Base-by-base conservation (phyloP, 2,113 vertebrate species). In the Theristicus caerulescens region DNA sequence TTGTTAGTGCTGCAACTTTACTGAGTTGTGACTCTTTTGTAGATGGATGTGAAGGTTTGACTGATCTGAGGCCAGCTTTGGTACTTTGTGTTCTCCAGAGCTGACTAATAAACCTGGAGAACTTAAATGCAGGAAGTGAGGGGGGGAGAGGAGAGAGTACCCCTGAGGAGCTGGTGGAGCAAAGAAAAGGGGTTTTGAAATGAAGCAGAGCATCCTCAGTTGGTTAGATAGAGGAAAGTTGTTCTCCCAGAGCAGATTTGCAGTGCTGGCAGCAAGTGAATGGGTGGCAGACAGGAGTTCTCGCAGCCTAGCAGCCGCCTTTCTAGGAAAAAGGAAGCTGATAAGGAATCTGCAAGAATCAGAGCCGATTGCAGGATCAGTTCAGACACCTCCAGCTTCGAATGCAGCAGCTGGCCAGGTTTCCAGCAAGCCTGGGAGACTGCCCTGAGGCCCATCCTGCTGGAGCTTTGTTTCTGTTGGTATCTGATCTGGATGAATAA, bases 41-140 rank as follows among this genome's bases (percentile, higher is more conserved):
- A 66, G 58, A 22, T 93, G 57, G 44, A 52, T 87, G 49, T 72
- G 70, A 86, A 80, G 36, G 61, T 91, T 82, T 95, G 74, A 72
- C 70, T 94, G 92, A 90, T 94, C 84, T 80, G 51, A 31, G 67
- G 65, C 81, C 91, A 93, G 61, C 32, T 94, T 91, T 89, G 69
- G 82, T 90, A 65, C 62, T 90, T 84, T 13, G 27, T 93, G 71
- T 94, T 96, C 73, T 61, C n/a, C 40, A 65, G 78, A 93, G 40
- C 70, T 80, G 65, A 85, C 55, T 93, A 86, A 88, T 82, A 73
- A 93, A 79, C 34, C 36, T 61, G 49, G 70, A 54, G 61, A 73
- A 57, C 38, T 85, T 87, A 91, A 86, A 54, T 4, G 16, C 3
- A 6, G 77, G 57, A 93, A 87, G 19, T 0, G 5, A 32, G 18